Evolutionary conservation across 1,140 invertebrate species (phyloP).

Genomic region (Anadara kagoshimensis): DNA sequence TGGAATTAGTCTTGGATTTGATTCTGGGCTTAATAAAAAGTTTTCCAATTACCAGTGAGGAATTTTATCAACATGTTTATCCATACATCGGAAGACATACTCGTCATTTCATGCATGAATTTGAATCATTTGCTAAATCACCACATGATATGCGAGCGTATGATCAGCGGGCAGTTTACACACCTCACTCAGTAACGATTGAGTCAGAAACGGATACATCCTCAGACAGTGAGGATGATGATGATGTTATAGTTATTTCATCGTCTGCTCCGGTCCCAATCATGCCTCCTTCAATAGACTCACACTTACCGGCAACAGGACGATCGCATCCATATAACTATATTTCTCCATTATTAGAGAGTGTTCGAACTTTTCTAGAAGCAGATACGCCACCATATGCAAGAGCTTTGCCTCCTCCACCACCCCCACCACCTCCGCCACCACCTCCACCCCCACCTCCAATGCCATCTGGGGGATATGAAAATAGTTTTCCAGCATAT

Average conservation of each 20-base stretch:
- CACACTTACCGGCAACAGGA: slow-evolving; percentile 4
- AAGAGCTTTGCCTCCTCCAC: slow-evolving; percentile 28
- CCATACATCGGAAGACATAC: slow-evolving; percentile 72
- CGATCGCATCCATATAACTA: not conserved
- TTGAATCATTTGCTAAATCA: slow-evolving; percentile 89
- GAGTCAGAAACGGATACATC: slow-evolving; percentile 45
- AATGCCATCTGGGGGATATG: too few relatives aligned
- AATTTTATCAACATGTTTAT: slow-evolving; percentile 77
- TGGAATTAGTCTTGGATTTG: slow-evolving; percentile 80
- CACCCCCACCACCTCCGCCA: slow-evolving; percentile 61
- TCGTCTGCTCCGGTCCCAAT: slow-evolving; percentile 15
- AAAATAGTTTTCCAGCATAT: too few relatives aligned
- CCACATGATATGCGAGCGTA: slow-evolving; percentile 87
- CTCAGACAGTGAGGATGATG: slow-evolving; percentile 33
- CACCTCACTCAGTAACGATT: slow-evolving; percentile 29
- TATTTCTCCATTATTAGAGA: slow-evolving; percentile 15
- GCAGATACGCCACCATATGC: slow-evolving; percentile 4
- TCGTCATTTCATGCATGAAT: slow-evolving; percentile 90
- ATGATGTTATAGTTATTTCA: slow-evolving; percentile 44
- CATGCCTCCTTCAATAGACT: slow-evolving; percentile 11
- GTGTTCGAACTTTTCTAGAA: slow-evolving; percentile 26
- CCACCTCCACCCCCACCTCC: slow-evolving; percentile 61
- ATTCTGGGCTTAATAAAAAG: slow-evolving; percentile 82
- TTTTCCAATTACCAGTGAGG: slow-evolving; percentile 82
- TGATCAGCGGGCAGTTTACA: slow-evolving; percentile 73